Percentiles rank a stretch among this genome's conserved stretches.
Evolutionary conservation across 2,888 invertebrate genomes (phyloP).

Genomic region (Pollenia griseotomentosa): DNA sequence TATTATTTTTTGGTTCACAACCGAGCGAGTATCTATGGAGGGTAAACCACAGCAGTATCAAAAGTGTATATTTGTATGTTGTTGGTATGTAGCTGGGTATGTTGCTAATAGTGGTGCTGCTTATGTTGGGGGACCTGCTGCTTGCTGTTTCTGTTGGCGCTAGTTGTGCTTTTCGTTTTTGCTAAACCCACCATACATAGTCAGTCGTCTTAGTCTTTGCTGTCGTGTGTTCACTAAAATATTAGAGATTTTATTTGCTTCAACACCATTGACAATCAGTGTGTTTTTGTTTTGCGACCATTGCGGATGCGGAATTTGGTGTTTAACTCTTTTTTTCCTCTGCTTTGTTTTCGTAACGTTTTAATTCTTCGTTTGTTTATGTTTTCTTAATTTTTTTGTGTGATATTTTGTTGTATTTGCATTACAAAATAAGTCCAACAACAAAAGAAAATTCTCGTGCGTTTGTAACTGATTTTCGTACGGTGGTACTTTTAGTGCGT

Average conservation of each 20-base stretch:
- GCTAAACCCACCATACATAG: slow-evolving; percentile 56
- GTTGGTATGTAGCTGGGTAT: neutral
- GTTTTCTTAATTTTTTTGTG: slow-evolving; percentile 30
- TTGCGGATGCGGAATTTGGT: slow-evolving; percentile 75
- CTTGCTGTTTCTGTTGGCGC: slow-evolving; percentile 40
- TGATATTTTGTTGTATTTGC: slow-evolving; percentile 27
- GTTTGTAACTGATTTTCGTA: slow-evolving; percentile 68
- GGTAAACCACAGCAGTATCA: slow-evolving; percentile 17
- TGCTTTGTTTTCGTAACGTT: slow-evolving; percentile 67
- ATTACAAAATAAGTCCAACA: slow-evolving; percentile 58
- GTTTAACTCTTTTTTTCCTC: slow-evolving; percentile 62
- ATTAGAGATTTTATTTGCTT: slow-evolving; percentile 68
- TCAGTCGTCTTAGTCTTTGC: slow-evolving; percentile 12
- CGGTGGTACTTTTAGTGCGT: slow-evolving; percentile 71
- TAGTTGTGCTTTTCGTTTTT: slow-evolving; percentile 17
- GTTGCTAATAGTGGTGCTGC: slow-evolving; percentile 49
- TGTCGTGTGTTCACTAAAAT: slow-evolving; percentile 37
- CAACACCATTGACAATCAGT: slow-evolving; percentile 72
- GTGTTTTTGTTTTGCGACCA: slow-evolving; percentile 76
- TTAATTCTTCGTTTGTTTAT: slow-evolving; percentile 63
- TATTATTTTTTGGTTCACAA: slow-evolving; percentile 20
- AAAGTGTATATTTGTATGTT: neutral
- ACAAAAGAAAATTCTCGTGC: slow-evolving; percentile 66
- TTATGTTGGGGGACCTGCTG: slow-evolving; percentile 47
- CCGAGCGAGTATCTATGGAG: slow-evolving; percentile 26